phyloP scores from a whole-genome alignment of 2,888 invertebrate species.

The Microctonus brassicae region DNA sequence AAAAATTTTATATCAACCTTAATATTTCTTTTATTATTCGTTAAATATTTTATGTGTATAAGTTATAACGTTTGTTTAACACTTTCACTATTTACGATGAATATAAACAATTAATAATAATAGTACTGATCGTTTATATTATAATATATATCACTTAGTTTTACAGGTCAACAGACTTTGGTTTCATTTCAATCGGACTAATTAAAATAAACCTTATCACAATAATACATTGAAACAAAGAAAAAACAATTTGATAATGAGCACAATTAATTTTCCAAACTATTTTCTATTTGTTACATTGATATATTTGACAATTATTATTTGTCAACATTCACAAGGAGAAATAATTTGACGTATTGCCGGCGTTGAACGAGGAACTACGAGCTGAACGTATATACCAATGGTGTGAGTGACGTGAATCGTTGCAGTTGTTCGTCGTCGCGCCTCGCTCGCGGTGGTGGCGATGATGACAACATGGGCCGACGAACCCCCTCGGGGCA shows the following conservation, averaged over 20 bases:
- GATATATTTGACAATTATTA: conserved; percentile 16
- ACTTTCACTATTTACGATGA: neutral
- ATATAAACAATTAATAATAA: neutral
- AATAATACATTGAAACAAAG: neutral
- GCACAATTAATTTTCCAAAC: neutral
- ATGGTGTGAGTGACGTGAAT: conserved; percentile 41
- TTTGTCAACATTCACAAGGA: conserved; percentile 18
- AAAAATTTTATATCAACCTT: neutral
- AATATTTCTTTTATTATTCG: neutral
- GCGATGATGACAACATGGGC: conserved; percentile 15
- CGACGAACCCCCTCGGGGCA: conserved; percentile 34
- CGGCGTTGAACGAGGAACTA: conserved; percentile 24
- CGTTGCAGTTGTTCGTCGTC: conserved; percentile 42
- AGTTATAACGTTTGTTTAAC: neutral
- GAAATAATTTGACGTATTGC: conserved; percentile 30
- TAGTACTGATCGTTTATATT: neutral
- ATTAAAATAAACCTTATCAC: neutral
- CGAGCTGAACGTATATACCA: conserved; percentile 30
- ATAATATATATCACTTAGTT: neutral
- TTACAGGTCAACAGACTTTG: neutral
- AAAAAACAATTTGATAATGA: neutral
- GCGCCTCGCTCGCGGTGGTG: conserved; percentile 14
- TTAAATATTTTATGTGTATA: neutral
- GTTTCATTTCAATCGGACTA: neutral
- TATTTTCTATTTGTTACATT: conserved; percentile 6